These are phyloP conservation scores for Orycteropus afer DNA, from an alignment of 2,113 vertebrate genomes.

Conservation along the genomic window DNA sequence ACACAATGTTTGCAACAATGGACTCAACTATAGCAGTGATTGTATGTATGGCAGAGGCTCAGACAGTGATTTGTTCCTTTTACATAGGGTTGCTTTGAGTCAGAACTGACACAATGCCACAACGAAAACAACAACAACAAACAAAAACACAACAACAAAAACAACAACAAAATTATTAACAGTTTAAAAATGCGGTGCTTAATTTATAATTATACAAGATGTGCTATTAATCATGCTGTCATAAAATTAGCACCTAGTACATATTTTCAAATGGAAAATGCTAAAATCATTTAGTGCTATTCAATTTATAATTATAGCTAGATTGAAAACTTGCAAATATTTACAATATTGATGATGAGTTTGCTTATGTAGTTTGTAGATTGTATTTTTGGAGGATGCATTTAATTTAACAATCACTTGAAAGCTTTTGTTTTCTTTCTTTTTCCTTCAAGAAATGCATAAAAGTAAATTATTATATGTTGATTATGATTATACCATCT, in stretches of 20 bases:
- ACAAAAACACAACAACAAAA: no score
- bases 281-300: slow-evolving; percentile 58
- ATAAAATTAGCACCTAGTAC: slow-evolving; percentile 64
- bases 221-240: slow-evolving; percentile 73
- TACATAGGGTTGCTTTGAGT: background rate
- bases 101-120: background rate
- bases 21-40: no score
- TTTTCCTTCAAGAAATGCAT: background rate
- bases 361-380: slow-evolving; percentile 27
- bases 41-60: no score
- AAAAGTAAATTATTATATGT: background rate
- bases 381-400: background rate
- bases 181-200: slow-evolving; percentile 53
- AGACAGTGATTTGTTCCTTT: no score
- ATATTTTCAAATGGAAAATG: slow-evolving; percentile 62
- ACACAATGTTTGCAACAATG: no score
- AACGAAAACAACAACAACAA: no score
- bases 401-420: background rate
- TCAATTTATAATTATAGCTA: slow-evolving; percentile 66
- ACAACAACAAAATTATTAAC: slow-evolving; percentile 5
- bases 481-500: background rate
- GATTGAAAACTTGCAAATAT: slow-evolving; percentile 56
- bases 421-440: background rate
- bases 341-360: slow-evolving; percentile 67
- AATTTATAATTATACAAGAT: slow-evolving; percentile 67